Evolutionary conservation across 1,140 invertebrate species (phyloP).

Genomic region (Macrotrachela quadricornifera): DNA sequence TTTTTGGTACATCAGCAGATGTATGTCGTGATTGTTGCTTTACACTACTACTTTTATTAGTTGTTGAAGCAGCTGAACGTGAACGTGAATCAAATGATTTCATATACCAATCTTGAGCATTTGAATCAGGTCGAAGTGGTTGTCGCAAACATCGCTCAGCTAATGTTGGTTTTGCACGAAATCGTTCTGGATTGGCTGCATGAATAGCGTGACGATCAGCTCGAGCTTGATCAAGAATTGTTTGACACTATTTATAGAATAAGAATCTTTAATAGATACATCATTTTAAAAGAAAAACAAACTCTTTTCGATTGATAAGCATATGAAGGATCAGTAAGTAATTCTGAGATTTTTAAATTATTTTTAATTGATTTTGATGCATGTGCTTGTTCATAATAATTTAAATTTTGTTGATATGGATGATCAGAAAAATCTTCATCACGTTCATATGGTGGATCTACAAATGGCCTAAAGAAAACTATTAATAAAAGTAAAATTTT

Average conservation of each 20-base stretch:
- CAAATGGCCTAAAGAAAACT: background rate
- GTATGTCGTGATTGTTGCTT: too few relatives aligned
- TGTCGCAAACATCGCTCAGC: conserved; percentile 20
- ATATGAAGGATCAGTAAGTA: conserved; percentile 15
- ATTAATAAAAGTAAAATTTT: background rate
- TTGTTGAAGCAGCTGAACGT: too few relatives aligned
- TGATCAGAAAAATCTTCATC: conserved; percentile 23
- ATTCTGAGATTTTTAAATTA: conserved; percentile 24
- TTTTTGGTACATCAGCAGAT: too few relatives aligned
- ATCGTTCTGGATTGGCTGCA: conserved; percentile 16
- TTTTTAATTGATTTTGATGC: conserved; percentile 25
- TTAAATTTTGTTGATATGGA: conserved; percentile 23
- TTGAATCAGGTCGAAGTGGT: conserved; percentile 10
- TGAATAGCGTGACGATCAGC: conserved; percentile 14
- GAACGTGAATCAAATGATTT: too few relatives aligned
- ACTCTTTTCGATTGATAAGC: too few relatives aligned
- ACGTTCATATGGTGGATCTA: conserved; percentile 15
- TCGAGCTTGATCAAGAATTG: conserved; percentile 13
- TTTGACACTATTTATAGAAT: too few relatives aligned
- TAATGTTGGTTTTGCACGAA: conserved; percentile 21
- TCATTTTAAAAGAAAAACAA: too few relatives aligned
- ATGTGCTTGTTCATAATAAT: conserved; percentile 26
- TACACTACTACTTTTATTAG: too few relatives aligned
- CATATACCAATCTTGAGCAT: too few relatives aligned
- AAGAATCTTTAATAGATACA: too few relatives aligned